A percentile compares a stretch with the other conserved stretches of the same genome.
phyloP scores from a whole-genome alignment of 2,113 vertebrate genomes.

The Tragelaphus imberbis region DNA sequence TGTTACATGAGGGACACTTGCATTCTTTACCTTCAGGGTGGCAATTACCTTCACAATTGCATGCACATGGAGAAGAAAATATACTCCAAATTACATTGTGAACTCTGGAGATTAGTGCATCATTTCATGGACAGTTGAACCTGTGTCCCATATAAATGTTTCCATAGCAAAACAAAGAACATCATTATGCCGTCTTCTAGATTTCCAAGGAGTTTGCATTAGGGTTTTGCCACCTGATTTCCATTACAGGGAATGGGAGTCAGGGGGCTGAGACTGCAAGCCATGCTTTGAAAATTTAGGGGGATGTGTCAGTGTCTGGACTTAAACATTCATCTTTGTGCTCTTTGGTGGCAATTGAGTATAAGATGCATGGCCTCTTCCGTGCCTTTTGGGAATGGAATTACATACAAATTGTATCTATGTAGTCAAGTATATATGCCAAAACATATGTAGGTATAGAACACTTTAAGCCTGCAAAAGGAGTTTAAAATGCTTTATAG shows the following conservation, averaged over 20 bases:
- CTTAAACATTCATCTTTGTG: constrained; percentile 57
- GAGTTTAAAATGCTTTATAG: constrained; percentile 49
- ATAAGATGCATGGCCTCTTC: background rate
- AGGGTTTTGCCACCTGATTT: constrained; percentile 63
- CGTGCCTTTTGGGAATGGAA: constrained; percentile 10
- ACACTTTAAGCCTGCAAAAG: constrained; percentile 4
- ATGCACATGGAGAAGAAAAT: constrained; percentile 74
- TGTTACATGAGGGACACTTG: constrained; percentile 19
- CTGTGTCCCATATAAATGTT: constrained; percentile 68
- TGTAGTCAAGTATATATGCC: constrained; percentile 1
- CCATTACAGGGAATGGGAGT: constrained; percentile 61
- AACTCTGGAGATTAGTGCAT: constrained; percentile 75
- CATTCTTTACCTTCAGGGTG: constrained; percentile 69
- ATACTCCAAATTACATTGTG: constrained; percentile 65
- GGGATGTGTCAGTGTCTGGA: constrained; percentile 31
- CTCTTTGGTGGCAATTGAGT: constrained; percentile 38
- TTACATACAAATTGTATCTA: constrained; percentile 36
- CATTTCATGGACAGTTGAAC: constrained; percentile 72
- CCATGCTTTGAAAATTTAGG: constrained; percentile 60
- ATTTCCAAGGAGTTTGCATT: constrained; percentile 59
- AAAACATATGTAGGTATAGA: constrained; percentile 4
- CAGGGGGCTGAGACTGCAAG: constrained; percentile 52
- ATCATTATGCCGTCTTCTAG: constrained; percentile 47
- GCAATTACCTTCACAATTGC: constrained; percentile 77
- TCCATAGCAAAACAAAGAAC: constrained; percentile 64